Evolutionary conservation across 2,888 invertebrate species (phyloP).

Genomic region (Halictus ligatus): DNA sequence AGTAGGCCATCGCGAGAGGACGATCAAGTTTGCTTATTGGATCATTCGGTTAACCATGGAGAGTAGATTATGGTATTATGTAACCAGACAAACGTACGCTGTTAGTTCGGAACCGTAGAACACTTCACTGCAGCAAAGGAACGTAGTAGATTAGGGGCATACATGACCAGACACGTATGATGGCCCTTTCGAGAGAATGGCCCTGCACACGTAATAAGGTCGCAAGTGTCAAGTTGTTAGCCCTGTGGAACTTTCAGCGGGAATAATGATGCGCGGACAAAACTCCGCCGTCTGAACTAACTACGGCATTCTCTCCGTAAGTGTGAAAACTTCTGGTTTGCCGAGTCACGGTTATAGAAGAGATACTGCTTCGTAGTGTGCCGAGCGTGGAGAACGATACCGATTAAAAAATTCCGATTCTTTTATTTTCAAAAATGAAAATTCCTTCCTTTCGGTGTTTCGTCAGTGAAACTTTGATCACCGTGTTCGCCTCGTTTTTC

Average conservation of each 20-base stretch:
- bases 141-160: neutral
- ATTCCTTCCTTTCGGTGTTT: too few species aligned
- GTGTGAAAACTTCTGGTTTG: too few species aligned
- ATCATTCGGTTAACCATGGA: neutral
- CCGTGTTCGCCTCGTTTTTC: too few species aligned
- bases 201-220: neutral
- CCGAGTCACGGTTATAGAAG: too few species aligned
- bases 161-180: neutral
- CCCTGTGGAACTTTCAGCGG: neutral
- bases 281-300: neutral
- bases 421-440: too few species aligned
- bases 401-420: too few species aligned
- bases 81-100: neutral
- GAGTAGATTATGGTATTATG: constrained; percentile 1
- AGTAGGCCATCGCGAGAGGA: neutral
- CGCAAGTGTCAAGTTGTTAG: neutral
- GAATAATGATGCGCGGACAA: neutral
- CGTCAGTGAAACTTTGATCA: too few species aligned
- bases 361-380: too few species aligned
- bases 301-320: too few species aligned
- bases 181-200: neutral
- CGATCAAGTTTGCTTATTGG: neutral
- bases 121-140: neutral
- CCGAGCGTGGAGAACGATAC: too few species aligned
- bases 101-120: neutral